phyloP scores from a whole-genome alignment of 92 coral and sea anemone genomes.

The Phenganax stokvisi region DNA sequence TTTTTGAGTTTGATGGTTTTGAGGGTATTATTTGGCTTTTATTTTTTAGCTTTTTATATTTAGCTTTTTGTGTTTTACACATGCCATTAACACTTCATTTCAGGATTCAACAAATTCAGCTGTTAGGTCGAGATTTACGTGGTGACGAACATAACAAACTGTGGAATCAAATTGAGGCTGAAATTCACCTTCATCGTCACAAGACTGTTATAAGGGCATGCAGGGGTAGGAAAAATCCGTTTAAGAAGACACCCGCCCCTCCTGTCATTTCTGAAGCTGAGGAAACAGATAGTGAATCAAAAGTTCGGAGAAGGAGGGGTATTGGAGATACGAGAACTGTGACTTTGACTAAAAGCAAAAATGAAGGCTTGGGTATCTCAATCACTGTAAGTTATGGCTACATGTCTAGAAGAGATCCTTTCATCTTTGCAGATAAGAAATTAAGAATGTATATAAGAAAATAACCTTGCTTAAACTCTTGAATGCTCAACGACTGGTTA shows the following conservation, averaged over 20 bases:
- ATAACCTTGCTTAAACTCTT: background rate
- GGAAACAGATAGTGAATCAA: slow-evolving; percentile 64
- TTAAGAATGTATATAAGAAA: background rate
- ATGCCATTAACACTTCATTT: background rate
- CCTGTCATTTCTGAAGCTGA: slow-evolving; percentile 58
- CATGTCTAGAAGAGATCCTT: background rate
- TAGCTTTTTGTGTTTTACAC: background rate
- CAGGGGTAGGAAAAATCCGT: slow-evolving; percentile 94
- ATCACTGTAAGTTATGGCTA: slow-evolving; percentile 62
- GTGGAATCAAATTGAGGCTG: slow-evolving; percentile 99
- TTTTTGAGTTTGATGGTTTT: too few relatives aligned
- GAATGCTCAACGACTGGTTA: background rate
- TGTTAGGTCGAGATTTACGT: slow-evolving; percentile 92
- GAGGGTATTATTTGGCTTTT: background rate
- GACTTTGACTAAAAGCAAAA: slow-evolving; percentile 62
- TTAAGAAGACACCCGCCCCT: slow-evolving; percentile 89
- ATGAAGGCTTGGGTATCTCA: slow-evolving; percentile 93
- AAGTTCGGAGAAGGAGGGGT: slow-evolving; percentile 80
- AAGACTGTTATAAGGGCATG: slow-evolving; percentile 98
- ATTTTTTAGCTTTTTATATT: background rate
- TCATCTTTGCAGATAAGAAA: background rate
- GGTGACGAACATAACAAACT: slow-evolving; percentile 85
- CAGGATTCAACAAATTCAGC: slow-evolving; percentile 97
- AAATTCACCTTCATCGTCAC: slow-evolving; percentile 93
- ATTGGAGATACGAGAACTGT: slow-evolving; percentile 95